Evolutionary conservation across 2,888 invertebrate genomes (phyloP), one percentile per base, ranked within the genome.

Genomic region (Morinoia aosen): DNA sequence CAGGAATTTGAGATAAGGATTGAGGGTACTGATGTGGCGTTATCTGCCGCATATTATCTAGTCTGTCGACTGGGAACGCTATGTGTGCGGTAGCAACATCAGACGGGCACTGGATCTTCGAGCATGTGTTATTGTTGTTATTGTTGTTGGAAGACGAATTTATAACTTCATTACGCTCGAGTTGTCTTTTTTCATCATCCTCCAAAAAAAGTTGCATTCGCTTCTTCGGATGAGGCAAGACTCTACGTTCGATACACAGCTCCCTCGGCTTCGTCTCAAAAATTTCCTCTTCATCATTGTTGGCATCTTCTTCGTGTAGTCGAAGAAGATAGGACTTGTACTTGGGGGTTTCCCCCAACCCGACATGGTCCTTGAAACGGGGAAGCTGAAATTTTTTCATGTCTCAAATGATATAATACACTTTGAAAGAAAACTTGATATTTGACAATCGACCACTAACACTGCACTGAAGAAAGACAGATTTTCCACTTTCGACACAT

Each of bases 361-460:
- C 95, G 40, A 95, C n/a, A 39, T 95, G 95, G 95, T 95, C 95
- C 48, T 61, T n/a, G 39, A 95, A 95, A n/a, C 95, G 95, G 10
- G 95, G 95, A 19, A 57, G 95, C n/a, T 61, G 64, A 40, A 64
- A 7, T 39, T 64, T 95, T 64, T 95, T 95, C 95, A 95, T 95
- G 16, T 57, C 57, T 90, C 25, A 14, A 5, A 19, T 64, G 64
- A 64, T 19, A 76, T 76, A 76, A 33, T 61, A 16, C 19, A n/a
- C 19, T 61, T 16, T 12, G 19, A 19, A 61, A 61, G 12, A 61
- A 61, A 61, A 61, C 61, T 61, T 19, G 61, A 2, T 61, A 61
- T 8, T 61, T 61, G 61, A 8, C 61, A 19, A 61, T 61, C 19
- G 19, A 61, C 61, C 0, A 61, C 19, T 12, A 61, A 61, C 61